Conservation (phyloP, 2,888 invertebrate genomes). For the Kryphioiulus occultus region DNA sequence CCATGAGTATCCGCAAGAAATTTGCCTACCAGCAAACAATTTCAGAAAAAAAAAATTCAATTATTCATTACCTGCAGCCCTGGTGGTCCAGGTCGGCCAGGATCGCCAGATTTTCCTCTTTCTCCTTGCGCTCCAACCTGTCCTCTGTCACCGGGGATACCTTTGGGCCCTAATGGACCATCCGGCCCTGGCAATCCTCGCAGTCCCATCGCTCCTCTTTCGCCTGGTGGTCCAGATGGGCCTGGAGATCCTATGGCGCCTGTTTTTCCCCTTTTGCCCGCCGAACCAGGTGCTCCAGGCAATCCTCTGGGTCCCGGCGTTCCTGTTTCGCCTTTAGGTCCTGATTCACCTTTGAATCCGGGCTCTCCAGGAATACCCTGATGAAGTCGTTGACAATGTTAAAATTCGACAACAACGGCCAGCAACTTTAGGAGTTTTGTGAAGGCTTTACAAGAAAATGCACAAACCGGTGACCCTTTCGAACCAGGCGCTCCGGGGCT, state of each 20-base stretch:
- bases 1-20: neutral
- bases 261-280: constrained; percentile 82
- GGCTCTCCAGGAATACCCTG: constrained; percentile 80
- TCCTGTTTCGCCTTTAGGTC: constrained; percentile 79
- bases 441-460: neutral
- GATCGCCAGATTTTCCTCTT: constrained; percentile 66
- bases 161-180: constrained; percentile 77
- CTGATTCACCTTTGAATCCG: constrained; percentile 80
- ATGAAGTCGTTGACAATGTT: constrained; percentile 27
- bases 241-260: constrained; percentile 80
- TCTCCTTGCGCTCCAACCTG: constrained; percentile 59
- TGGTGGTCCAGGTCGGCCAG: constrained; percentile 69
- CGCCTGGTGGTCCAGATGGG: constrained; percentile 65
- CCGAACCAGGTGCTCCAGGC: constrained; percentile 76
- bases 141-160: constrained; percentile 77
- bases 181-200: constrained; percentile 78
- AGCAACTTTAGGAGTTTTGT: too few species aligned
- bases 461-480: constrained; percentile 73
- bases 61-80: constrained; percentile 63
- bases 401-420: neutral
- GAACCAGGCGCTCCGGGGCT: constrained; percentile 86
- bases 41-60: neutral
- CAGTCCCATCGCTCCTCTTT: constrained; percentile 73
- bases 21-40: neutral
- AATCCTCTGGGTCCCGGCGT: constrained; percentile 76